phyloP scores from a whole-genome alignment of 2,797 vertebrate species.

The Esox masquinongy region DNA sequence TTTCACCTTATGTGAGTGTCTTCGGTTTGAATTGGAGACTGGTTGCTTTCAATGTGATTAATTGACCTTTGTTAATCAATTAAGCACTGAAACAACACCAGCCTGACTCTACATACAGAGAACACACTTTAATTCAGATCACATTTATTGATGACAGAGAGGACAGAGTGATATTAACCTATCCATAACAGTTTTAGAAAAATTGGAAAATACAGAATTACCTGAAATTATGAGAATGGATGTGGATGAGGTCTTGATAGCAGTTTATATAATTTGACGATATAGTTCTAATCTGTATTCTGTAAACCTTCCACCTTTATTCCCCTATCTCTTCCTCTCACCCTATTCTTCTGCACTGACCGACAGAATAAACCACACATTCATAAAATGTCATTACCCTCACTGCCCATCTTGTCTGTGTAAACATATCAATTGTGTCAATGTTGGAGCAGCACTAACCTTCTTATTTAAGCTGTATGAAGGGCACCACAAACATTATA shows the following conservation, averaged over 20 bases:
- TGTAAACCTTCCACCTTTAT: slow-evolving; percentile 23
- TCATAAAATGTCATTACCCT: slow-evolving; percentile 69
- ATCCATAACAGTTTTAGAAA: slow-evolving; percentile 6
- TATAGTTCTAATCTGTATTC: slow-evolving; percentile 40
- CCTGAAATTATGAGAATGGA: slow-evolving; percentile 46
- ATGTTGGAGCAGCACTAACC: slow-evolving; percentile 67
- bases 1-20: slow-evolving; percentile 57
- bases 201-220: slow-evolving; percentile 41
- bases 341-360: slow-evolving; percentile 29
- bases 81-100: slow-evolving; percentile 39
- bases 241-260: not conserved
- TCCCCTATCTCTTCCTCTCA: slow-evolving; percentile 30
- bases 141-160: slow-evolving; percentile 14
- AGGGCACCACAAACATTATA: slow-evolving; percentile 64
- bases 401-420: slow-evolving; percentile 57
- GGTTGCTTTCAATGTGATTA: slow-evolving; percentile 51
- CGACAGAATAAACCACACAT: slow-evolving; percentile 58
- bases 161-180: not conserved
- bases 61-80: slow-evolving; percentile 66
- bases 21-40: slow-evolving; percentile 53
- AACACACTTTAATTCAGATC: not conserved
- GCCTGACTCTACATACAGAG: not conserved
- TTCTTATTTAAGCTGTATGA: slow-evolving; percentile 69
- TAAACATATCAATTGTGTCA: slow-evolving; percentile 79
- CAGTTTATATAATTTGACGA: slow-evolving; percentile 18